A percentile compares a stretch with the other conserved stretches of the same genome.
Evolutionary conservation across 2,113 vertebrate genomes (phyloP).

Genomic region (Otocyon megalotis): DNA sequence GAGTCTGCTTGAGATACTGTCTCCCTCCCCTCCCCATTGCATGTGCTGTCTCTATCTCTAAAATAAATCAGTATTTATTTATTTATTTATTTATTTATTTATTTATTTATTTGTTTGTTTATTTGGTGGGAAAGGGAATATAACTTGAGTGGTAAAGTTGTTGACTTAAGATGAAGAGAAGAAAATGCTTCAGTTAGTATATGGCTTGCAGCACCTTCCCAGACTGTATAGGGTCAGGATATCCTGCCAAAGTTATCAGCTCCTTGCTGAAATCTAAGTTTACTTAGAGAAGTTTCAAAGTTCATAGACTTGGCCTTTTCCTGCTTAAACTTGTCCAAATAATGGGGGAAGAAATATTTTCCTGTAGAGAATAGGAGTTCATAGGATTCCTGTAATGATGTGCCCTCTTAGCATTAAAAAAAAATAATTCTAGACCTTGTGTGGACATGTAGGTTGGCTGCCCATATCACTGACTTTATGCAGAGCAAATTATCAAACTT

Average conservation of each 20-base stretch:
- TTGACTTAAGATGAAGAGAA: not conserved
- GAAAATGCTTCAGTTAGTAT: not conserved
- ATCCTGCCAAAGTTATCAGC: not conserved
- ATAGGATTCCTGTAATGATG: not conserved
- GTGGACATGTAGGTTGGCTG: not conserved
- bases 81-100: not conserved
- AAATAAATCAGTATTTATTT: not conserved
- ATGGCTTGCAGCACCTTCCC: not conserved
- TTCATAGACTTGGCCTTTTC: not conserved
- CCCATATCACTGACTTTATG: not conserved
- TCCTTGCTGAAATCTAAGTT: not conserved
- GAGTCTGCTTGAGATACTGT: not conserved
- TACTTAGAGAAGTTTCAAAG: conserved; percentile 1
- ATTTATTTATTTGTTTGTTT: not conserved
- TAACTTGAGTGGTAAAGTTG: not conserved
- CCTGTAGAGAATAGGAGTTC: not conserved
- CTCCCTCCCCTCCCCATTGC: not conserved
- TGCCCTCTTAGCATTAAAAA: not conserved
- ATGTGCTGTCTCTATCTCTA: not conserved
- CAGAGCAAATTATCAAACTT: not conserved
- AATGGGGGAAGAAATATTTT: not conserved
- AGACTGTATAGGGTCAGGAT: too few species aligned
- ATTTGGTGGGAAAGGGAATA: not conserved
- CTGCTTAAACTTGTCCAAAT: not conserved
- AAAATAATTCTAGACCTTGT: not conserved